phyloP scores from a whole-genome alignment of 1,140 invertebrate genomes.

The Drosophila murphyi region DNA sequence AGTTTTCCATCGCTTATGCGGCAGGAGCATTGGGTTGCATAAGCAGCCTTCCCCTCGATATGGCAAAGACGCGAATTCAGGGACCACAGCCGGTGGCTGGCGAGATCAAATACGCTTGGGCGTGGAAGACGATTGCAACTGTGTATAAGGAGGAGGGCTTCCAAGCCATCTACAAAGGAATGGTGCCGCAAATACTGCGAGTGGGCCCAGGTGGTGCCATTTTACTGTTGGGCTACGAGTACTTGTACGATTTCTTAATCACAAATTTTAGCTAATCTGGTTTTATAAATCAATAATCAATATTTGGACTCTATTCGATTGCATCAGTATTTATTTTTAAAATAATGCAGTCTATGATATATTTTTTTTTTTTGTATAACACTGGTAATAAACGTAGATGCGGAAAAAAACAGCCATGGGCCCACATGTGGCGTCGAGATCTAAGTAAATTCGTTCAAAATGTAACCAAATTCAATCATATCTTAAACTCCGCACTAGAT shows the following conservation, averaged over 20 bases:
- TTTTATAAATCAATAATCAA: not conserved
- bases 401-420: too few relatives aligned
- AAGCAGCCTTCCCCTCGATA: constrained; percentile 97
- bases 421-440: too few relatives aligned
- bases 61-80: constrained; percentile 97
- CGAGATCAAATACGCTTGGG: constrained; percentile 90
- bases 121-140: constrained; percentile 89
- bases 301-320: too few relatives aligned
- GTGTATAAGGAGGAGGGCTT: constrained; percentile 95
- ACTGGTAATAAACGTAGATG: too few relatives aligned
- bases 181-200: constrained; percentile 76
- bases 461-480: too few relatives aligned
- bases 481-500: too few relatives aligned
- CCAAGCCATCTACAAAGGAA: constrained; percentile 93
- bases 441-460: too few relatives aligned
- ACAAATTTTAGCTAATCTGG: constrained; percentile 20
- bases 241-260: constrained; percentile 88
- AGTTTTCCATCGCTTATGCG: constrained; percentile 91
- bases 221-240: constrained; percentile 93
- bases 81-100: constrained; percentile 92
- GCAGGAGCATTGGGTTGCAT: constrained; percentile 92
- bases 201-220: constrained; percentile 86
- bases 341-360: too few relatives aligned
- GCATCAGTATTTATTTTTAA: too few relatives aligned
- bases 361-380: too few relatives aligned